Base-by-base conservation (phyloP, 2,888 invertebrate genomes). In the Ophioninae sp. region DNA sequence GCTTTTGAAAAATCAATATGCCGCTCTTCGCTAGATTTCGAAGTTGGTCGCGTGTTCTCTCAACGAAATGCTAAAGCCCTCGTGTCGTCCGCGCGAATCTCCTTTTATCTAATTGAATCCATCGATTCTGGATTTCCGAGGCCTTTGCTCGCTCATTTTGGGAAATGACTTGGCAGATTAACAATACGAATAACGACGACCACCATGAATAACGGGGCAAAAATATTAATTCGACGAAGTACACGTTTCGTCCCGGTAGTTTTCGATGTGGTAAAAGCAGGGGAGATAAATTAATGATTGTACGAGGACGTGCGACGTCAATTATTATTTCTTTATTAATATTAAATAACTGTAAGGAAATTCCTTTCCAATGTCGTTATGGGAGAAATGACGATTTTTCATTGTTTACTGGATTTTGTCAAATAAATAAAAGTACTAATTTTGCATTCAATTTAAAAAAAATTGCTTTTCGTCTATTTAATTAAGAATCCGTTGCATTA, bases 1-100 rank as follows among this genome's bases (percentile, higher is more conserved):
- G 37, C 10, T 77, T 61, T 61, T 61, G 37, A 44, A 78, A 78
- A 78, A 78, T 78, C 78, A 70, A 78, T 78, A 65, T 44, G 30
- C 17, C 67, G 76, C 62, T 50, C 62, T 62, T 69, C 50, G 13
- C 67, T 44, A 69, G 77, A 69, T 69, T 69, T 69, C 69, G 50
- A 78, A 64, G 69, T 64, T 78, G 56, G 37, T 65, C 59, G 59
- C 72, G 81, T 81, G 65, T 70, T 57, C 59, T 64, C 64, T 64
- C 41, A 59, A 23, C 62, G 61, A 30, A 30, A 50, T 69, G 30
- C 30, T 5, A 61, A 59, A 59, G 65, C 69, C 69, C 80, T 41
- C 59, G 76, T 65, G 67, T 20, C 41, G 67, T 67, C 37, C 44
- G 61, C 81, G 50, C 21, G 30, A 76, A 70, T 67, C 61, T 59